A percentile compares a stretch with the other conserved stretches of the same genome.
Conservation (phyloP, 2,113 vertebrate genomes). For the Tenrec ecaudatus region DNA sequence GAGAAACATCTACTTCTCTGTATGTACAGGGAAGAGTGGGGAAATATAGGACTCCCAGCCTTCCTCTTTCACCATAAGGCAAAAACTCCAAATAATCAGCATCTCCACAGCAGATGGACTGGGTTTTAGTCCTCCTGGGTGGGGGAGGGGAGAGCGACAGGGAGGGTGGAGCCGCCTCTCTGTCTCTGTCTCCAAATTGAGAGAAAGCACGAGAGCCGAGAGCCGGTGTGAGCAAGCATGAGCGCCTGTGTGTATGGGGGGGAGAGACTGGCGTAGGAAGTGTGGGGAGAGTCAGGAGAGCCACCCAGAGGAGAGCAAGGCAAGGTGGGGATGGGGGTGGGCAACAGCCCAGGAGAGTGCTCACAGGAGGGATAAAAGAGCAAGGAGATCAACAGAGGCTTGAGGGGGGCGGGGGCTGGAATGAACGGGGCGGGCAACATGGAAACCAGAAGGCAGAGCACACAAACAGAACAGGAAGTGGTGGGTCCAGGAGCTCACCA, state of each 20-base stretch:
- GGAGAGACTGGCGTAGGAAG: background rate
- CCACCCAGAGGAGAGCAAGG: background rate
- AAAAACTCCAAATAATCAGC: slow-evolving; percentile 58
- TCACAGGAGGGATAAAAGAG: background rate
- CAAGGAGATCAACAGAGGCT: background rate
- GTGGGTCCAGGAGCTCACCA: background rate
- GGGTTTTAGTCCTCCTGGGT: slow-evolving; percentile 66
- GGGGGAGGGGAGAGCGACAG: too few species aligned
- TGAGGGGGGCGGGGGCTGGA: background rate
- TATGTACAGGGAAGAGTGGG: slow-evolving; percentile 36
- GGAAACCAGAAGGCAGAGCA: background rate
- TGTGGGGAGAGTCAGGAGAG: background rate
- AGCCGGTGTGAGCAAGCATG: background rate
- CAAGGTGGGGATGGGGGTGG: background rate
- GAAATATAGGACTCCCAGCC: slow-evolving; percentile 6
- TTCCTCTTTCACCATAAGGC: slow-evolving; percentile 16
- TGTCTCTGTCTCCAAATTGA: slow-evolving; percentile 21
- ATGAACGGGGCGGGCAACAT: background rate
- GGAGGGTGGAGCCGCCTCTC: slow-evolving; percentile 34
- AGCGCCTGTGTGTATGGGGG: background rate
- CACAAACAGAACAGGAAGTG: background rate
- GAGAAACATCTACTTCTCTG: slow-evolving; percentile 38
- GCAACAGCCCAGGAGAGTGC: background rate
- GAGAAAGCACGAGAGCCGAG: background rate
- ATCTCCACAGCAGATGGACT: slow-evolving; percentile 65